Percentiles rank a stretch among this genome's conserved stretches.
Evolutionary conservation across 2,888 invertebrate species (phyloP).

Genomic region (Clepsis dumicolana): DNA sequence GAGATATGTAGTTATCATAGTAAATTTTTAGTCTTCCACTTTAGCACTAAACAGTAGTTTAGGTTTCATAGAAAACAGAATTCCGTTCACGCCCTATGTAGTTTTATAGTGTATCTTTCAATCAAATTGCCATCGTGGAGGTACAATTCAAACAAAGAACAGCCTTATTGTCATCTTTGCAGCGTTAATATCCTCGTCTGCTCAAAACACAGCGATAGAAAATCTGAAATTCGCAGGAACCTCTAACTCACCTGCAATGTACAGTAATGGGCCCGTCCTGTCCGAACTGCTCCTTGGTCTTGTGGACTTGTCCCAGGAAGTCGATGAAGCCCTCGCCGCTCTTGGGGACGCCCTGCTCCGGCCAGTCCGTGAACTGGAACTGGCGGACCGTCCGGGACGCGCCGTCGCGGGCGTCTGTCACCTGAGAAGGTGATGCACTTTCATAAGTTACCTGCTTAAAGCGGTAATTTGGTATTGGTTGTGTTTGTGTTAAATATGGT

Average conservation of each 20-base stretch:
- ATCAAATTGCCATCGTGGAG: no score
- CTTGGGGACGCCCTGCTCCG: slow-evolving; percentile 98
- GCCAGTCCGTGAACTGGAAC: slow-evolving; percentile 99
- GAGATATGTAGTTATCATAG: no score
- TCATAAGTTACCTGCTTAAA: background rate
- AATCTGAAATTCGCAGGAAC: background rate
- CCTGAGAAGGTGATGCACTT: slow-evolving; percentile 70
- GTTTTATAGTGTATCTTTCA: no score
- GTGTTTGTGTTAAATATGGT: no score
- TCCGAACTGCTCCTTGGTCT: slow-evolving; percentile 99
- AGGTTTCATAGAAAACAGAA: background rate
- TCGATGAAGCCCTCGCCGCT: slow-evolving; percentile 99
- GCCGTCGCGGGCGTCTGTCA: slow-evolving; percentile 98
- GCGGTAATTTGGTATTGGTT: no score
- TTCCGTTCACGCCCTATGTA: background rate
- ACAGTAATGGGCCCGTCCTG: slow-evolving; percentile 99
- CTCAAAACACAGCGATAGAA: background rate
- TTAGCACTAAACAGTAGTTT: no score
- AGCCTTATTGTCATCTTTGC: no score
- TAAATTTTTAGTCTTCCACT: no score
- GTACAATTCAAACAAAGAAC: no score
- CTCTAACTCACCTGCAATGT: slow-evolving; percentile 92
- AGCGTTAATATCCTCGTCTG: no score
- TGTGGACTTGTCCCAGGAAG: slow-evolving; percentile 99
- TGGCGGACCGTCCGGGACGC: slow-evolving; percentile 98